Conservation (phyloP, 1,140 invertebrate genomes). For the Drosophila eugracilis region DNA sequence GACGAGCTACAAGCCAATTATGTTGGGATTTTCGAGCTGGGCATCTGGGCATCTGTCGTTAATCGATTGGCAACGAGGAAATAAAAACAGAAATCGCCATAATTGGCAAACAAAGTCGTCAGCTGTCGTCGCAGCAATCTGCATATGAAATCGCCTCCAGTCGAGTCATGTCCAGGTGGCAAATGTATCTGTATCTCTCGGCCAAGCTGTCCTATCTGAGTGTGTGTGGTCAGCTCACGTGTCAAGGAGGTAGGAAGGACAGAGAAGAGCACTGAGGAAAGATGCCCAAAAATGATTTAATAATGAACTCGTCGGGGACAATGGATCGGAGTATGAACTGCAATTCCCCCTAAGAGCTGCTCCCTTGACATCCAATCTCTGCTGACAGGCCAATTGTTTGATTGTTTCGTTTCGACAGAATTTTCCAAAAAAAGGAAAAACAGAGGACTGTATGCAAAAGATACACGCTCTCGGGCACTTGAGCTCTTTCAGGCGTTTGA, state of each 20-base stretch:
- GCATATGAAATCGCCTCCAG: constrained; percentile 59
- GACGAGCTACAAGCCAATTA: constrained; percentile 73
- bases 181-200: constrained; percentile 11
- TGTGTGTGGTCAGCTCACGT: constrained; percentile 67
- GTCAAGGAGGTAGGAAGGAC: constrained; percentile 36
- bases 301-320: constrained; percentile 75
- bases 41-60: constrained; percentile 32
- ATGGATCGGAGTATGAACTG: constrained; percentile 57
- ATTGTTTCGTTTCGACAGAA: constrained; percentile 63
- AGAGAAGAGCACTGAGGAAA: constrained; percentile 3
- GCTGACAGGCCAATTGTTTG: constrained; percentile 76
- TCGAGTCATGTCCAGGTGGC: constrained; percentile 70
- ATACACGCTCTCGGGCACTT: constrained; percentile 61
- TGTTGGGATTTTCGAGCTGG: constrained; percentile 61
- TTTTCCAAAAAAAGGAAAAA: constrained; percentile 40
- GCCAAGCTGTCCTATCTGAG: constrained; percentile 1
- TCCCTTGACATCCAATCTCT: constrained; percentile 71
- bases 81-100: constrained; percentile 42
- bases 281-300: constrained; percentile 69
- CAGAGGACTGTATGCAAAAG: constrained; percentile 45
- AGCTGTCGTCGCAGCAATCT: constrained; percentile 57
- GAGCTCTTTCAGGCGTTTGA: constrained; percentile 68
- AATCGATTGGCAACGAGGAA: constrained; percentile 55
- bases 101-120: constrained; percentile 58
- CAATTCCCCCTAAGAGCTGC: constrained; percentile 52